Evolutionary conservation across 2,113 vertebrate species (phyloP).

Genomic region (Clarias batrachus): DNA sequence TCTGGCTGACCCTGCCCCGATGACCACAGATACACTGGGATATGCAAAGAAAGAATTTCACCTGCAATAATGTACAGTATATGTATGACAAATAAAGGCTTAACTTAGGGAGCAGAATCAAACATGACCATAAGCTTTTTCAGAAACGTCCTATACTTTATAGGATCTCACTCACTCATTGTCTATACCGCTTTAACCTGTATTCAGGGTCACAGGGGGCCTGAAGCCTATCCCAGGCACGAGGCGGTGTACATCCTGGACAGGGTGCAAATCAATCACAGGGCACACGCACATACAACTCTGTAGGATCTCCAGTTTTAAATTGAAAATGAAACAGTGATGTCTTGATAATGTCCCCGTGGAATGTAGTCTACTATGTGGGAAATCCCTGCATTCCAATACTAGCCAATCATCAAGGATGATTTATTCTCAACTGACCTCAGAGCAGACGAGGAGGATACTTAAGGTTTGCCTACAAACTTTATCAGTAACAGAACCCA

Average conservation of each 20-base stretch:
- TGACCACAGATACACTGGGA: too few species aligned
- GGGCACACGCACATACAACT: too few species aligned
- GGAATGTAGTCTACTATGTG: not conserved
- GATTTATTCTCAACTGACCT: not conserved
- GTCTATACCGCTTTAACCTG: too few species aligned
- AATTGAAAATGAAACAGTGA: not conserved
- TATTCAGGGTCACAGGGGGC: too few species aligned
- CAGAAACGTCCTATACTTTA: not conserved
- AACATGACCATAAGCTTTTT: not conserved
- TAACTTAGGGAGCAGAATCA: too few species aligned
- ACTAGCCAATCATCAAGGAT: not conserved
- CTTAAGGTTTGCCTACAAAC: not conserved
- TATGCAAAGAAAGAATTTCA: too few species aligned
- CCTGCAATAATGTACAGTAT: too few species aligned
- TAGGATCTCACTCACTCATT: not conserved
- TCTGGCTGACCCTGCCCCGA: too few species aligned
- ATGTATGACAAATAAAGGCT: too few species aligned
- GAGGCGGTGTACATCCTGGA: too few species aligned
- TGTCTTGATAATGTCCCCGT: not conserved
- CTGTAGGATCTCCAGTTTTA: not conserved
- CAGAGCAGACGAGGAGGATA: not conserved
- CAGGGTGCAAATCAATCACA: too few species aligned
- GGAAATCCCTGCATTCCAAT: not conserved
- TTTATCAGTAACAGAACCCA: not conserved
- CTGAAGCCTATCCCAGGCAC: too few species aligned